A percentile compares a stretch with the other conserved stretches of the same genome.
These are phyloP conservation scores for Stegophylla sp. DNA, from an alignment of 2,888 invertebrate genomes.

Conservation along the genomic window DNA sequence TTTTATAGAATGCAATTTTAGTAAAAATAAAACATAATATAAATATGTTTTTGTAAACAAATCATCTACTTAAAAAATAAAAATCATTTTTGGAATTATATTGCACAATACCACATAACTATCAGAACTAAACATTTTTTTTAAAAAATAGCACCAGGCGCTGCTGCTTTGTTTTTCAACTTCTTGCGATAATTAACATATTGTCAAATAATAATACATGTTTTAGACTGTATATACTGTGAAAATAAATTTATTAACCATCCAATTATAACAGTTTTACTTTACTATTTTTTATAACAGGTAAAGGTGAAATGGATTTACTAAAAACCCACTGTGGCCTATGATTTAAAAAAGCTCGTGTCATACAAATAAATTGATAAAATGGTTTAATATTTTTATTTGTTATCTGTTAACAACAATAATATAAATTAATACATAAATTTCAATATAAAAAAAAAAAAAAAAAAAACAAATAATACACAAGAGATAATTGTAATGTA, in stretches of 20 bases:
- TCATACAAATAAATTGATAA: no score
- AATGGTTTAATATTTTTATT: background rate
- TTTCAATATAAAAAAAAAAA: conserved; percentile 5
- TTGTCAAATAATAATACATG: background rate
- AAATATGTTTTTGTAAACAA: conserved; percentile 41
- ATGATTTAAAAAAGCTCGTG: no score
- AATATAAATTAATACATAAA: background rate
- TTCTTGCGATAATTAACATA: conserved; percentile 7
- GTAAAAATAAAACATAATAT: conserved; percentile 5
- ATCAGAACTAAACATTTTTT: conserved; percentile 9
- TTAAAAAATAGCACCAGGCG: conserved; percentile 37
- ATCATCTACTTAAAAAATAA: conserved; percentile 32
- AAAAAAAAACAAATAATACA: background rate
- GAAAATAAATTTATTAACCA: no score
- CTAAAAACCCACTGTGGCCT: no score
- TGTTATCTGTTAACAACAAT: background rate
- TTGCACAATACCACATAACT: conserved; percentile 48
- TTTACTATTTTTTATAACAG: no score
- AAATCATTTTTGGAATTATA: conserved; percentile 49
- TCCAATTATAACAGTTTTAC: no score
- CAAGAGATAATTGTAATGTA: background rate
- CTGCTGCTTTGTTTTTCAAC: conserved; percentile 30
- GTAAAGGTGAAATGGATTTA: no score
- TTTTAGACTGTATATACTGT: no score
- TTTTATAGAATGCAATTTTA: conserved; percentile 12